A percentile compares a stretch with the other conserved stretches of the same genome.
Evolutionary conservation across 2,113 vertebrate genomes (phyloP).

Genomic region (Castor canadensis): DNA sequence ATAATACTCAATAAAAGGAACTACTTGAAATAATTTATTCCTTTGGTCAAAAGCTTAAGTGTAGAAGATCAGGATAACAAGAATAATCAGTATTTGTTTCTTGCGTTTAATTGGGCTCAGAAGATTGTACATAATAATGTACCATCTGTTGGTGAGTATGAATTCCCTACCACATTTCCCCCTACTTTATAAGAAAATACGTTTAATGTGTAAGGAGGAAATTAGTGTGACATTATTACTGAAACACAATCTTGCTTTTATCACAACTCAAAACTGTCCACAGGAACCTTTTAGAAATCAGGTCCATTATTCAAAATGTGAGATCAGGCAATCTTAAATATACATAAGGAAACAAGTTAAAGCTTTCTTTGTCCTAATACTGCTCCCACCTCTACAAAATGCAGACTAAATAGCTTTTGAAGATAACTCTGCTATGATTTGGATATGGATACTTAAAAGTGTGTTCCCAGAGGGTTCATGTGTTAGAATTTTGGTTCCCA

Average conservation of each 20-base stretch:
- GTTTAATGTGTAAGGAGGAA: neutral
- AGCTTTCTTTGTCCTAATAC: neutral
- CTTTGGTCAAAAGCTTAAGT: neutral
- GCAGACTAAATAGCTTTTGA: neutral
- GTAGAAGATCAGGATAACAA: neutral
- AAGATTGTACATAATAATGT: neutral
- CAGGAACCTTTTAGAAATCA: neutral
- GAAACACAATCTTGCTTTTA: neutral
- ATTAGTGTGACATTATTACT: neutral
- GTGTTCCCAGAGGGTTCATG: neutral
- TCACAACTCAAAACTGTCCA: neutral
- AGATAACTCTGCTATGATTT: neutral
- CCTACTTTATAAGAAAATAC: neutral
- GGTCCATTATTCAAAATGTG: neutral
- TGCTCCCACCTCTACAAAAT: neutral
- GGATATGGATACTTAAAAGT: neutral
- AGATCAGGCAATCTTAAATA: neutral
- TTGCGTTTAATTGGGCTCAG: neutral
- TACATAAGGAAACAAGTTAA: neutral
- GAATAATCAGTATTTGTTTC: neutral
- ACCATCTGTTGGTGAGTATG: neutral
- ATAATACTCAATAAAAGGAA: neutral
- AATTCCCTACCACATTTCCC: neutral
- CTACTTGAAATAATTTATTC: neutral
- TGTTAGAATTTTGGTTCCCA: neutral